Conservation (phyloP, 2,113 vertebrate species). For the Limnothrissa miodon region DNA sequence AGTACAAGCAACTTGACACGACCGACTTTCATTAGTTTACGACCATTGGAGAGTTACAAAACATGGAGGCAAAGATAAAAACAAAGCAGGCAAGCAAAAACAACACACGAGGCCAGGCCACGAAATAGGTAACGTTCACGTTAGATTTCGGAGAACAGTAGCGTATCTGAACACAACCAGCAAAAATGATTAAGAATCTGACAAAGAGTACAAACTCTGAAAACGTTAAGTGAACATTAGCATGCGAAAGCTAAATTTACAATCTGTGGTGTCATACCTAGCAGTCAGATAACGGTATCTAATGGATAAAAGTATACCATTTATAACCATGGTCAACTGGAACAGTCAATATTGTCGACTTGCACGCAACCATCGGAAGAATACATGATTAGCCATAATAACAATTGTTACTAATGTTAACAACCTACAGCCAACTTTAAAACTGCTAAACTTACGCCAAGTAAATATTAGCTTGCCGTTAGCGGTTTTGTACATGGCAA, state of each 20-base stretch:
- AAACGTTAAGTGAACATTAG: not conserved
- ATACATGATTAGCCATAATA: not conserved
- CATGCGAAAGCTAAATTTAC: not conserved
- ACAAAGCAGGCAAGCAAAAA: not conserved
- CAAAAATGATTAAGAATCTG: not conserved
- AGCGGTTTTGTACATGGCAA: not conserved
- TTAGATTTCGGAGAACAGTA: too few species aligned
- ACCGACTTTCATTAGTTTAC: not conserved
- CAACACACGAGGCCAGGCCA: too few species aligned
- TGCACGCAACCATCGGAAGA: not conserved
- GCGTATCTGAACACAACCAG: too few species aligned
- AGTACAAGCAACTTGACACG: too few species aligned
- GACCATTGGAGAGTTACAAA: not conserved
- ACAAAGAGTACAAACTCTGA: not conserved
- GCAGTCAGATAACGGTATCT: not conserved
- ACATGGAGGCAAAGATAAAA: not conserved
- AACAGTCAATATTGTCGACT: not conserved
- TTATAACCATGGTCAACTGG: not conserved
- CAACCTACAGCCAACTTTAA: not conserved
- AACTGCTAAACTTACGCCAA: not conserved
- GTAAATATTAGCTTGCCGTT: not conserved
- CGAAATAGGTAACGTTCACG: too few species aligned
- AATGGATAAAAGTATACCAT: not conserved
- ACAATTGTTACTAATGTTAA: not conserved
- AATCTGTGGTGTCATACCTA: slow-evolving; percentile 5